phyloP scores from a whole-genome alignment of 2,888 invertebrate species.

The Rhopalosiphum nymphaeae region DNA sequence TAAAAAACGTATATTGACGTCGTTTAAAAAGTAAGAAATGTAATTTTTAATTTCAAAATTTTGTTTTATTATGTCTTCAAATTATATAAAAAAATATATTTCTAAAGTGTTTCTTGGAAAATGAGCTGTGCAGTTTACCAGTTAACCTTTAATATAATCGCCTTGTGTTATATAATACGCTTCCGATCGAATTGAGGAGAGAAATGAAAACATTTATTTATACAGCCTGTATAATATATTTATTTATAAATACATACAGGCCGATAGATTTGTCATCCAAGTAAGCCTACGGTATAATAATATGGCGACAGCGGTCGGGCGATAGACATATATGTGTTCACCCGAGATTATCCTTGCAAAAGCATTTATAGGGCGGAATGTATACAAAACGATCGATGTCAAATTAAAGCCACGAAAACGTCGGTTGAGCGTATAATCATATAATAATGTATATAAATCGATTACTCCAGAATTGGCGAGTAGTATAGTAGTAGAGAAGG shows the following conservation, averaged over 20 bases:
- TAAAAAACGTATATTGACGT: background rate
- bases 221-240: background rate
- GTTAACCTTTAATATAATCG: background rate
- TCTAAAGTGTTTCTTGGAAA: background rate
- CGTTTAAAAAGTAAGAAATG: background rate
- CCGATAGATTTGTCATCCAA: background rate
- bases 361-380: background rate
- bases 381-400: background rate
- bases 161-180: background rate
- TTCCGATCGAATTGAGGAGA: background rate
- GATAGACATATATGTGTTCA: background rate
- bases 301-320: background rate
- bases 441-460: constrained; percentile 1
- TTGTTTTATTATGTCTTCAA: background rate
- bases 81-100: background rate
- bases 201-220: background rate
- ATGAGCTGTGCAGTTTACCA: background rate
- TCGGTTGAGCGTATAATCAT: background rate
- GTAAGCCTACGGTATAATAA: background rate
- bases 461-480: background rate
- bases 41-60: background rate
- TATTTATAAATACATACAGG: background rate
- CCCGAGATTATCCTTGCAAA: background rate
- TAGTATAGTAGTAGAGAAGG: background rate
- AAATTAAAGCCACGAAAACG: background rate